Conservation (phyloP, 53 echinoderm and acorn worm species). For the Temnopleurus reevesii region DNA sequence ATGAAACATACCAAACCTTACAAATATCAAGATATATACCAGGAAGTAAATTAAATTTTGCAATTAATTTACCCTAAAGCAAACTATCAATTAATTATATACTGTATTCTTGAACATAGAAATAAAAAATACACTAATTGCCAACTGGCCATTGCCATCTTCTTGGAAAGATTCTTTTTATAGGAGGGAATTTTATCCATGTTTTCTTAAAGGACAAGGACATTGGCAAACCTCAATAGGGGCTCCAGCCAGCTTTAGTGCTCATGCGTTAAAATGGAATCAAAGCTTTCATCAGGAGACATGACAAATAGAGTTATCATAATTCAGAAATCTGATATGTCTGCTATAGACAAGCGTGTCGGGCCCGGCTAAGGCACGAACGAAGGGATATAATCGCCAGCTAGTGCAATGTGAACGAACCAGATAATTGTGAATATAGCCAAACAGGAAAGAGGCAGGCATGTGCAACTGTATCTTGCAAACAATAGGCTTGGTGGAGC, state of each 20-base stretch:
- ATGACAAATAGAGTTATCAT: slow-evolving; percentile 39
- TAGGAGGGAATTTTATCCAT: neutral
- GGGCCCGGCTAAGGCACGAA: neutral
- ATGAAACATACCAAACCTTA: too few relatives aligned
- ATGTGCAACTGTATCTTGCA: slow-evolving; percentile 36
- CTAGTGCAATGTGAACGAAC: slow-evolving; percentile 4
- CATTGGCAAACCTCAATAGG: neutral
- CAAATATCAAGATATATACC: too few relatives aligned
- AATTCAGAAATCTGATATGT: slow-evolving; percentile 20
- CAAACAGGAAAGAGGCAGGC: slow-evolving; percentile 6
- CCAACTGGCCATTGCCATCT: neutral
- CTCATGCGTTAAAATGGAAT: neutral
- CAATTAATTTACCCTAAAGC: too few relatives aligned
- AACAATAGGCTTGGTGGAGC: slow-evolving; percentile 21
- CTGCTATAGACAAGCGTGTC: neutral
- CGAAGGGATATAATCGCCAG: neutral
- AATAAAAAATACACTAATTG: neutral
- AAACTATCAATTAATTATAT: too few relatives aligned
- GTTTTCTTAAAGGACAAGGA: neutral
- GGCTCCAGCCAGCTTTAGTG: neutral
- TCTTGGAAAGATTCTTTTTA: neutral
- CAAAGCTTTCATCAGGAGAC: slow-evolving; percentile 16
- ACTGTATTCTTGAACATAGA: too few relatives aligned
- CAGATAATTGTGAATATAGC: slow-evolving; percentile 26
- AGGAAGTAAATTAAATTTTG: too few relatives aligned